phyloP scores from a whole-genome alignment of 2,113 vertebrate species.

The Cinclus cinclus region DNA sequence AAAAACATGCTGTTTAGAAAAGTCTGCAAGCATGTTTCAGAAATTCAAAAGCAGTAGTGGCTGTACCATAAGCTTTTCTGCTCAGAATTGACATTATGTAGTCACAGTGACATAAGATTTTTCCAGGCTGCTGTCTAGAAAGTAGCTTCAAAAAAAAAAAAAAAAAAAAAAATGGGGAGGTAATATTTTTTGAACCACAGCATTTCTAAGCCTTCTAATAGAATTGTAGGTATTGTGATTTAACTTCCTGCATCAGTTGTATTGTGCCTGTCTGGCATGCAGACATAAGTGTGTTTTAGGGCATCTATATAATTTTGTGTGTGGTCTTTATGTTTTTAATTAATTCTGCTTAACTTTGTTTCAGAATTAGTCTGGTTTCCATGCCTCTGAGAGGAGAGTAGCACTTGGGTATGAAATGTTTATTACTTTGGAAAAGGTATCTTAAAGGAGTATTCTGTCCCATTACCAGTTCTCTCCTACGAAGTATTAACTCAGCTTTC shows the following conservation, averaged over 20 bases:
- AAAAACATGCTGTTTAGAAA: background rate
- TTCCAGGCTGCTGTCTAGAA: background rate
- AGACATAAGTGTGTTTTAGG: background rate
- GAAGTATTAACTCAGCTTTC: background rate
- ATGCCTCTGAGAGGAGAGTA: background rate
- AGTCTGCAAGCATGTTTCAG: background rate
- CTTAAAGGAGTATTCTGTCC: background rate
- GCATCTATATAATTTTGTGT: background rate
- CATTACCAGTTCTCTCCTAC: background rate
- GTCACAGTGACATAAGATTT: background rate
- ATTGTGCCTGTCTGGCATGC: background rate
- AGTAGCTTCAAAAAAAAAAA: background rate
- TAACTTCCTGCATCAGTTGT: background rate
- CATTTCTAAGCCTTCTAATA: background rate
- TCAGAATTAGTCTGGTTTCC: background rate
- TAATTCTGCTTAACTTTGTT: background rate
- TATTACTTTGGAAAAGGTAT: background rate
- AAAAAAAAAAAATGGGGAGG: fast-evolving
- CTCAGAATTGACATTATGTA: background rate
- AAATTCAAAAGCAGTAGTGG: background rate
- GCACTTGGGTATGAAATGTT: background rate
- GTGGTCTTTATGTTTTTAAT: background rate
- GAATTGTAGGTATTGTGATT: background rate
- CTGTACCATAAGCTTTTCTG: background rate
- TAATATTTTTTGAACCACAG: background rate